Evolutionary conservation across 2,113 vertebrate species (phyloP).

Genomic region (Halichoeres trimaculatus): DNA sequence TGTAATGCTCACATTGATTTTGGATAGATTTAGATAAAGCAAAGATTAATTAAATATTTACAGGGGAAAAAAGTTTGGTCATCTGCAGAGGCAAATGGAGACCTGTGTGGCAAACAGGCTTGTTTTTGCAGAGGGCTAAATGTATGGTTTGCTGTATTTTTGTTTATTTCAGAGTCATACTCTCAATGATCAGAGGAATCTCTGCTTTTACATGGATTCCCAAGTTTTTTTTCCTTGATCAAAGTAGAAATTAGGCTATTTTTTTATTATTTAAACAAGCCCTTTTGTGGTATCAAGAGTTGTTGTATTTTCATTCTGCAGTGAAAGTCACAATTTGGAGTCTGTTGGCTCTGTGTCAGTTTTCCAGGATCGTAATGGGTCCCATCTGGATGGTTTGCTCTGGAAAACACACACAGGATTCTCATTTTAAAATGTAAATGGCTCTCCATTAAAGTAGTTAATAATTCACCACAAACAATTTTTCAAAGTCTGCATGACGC

Average conservation of each 20-base stretch:
- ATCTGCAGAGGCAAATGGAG: background rate
- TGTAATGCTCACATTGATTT: background rate
- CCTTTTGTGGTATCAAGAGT: background rate
- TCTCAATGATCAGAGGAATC: background rate
- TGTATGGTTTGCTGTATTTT: background rate
- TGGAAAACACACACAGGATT: slow-evolving; percentile 37
- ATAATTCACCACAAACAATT: background rate
- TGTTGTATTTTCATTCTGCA: slow-evolving; percentile 10
- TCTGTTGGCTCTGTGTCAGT: background rate
- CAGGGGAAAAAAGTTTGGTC: background rate
- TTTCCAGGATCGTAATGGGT: slow-evolving; percentile 55
- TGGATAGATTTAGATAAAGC: background rate
- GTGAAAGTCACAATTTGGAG: background rate
- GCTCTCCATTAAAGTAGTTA: background rate
- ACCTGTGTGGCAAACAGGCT: background rate
- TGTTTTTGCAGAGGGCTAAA: background rate
- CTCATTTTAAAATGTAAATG: background rate
- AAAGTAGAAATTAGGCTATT: background rate
- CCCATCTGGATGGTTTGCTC: slow-evolving; percentile 54
- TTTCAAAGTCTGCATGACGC: background rate
- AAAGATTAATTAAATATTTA: slow-evolving; percentile 19
- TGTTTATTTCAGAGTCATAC: background rate
- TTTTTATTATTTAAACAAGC: background rate
- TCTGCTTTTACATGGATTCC: background rate
- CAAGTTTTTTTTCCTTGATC: background rate